These are phyloP conservation scores for Oscheius myriophilus DNA, from an alignment of 2,888 invertebrate species.

Conservation along the genomic window DNA sequence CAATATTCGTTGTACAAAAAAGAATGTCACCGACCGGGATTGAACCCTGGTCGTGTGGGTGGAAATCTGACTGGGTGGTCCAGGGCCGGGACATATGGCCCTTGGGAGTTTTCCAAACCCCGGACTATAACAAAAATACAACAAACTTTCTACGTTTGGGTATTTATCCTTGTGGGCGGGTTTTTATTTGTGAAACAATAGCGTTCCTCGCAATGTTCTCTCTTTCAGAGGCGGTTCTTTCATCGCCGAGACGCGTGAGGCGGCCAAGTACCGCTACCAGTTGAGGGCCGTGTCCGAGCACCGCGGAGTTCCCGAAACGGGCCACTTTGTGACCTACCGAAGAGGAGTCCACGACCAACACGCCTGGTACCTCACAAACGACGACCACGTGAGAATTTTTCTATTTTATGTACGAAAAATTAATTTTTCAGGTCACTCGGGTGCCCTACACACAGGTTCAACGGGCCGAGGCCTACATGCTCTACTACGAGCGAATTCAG, in stretches of 20 bases:
- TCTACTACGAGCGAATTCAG: slow-evolving; percentile 82
- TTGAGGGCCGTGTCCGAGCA: slow-evolving; percentile 88
- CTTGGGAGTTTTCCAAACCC: too few relatives aligned
- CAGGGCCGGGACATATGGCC: too few relatives aligned
- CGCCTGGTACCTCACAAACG: slow-evolving; percentile 88
- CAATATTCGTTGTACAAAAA: too few relatives aligned
- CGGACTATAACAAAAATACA: too few relatives aligned
- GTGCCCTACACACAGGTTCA: slow-evolving; percentile 85
- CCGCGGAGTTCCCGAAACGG: slow-evolving; percentile 86
- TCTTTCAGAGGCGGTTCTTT: slow-evolving; percentile 56
- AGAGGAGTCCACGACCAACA: slow-evolving; percentile 72
- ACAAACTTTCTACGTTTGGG: too few relatives aligned
- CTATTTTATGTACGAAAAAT: neutral
- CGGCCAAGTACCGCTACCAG: slow-evolving; percentile 77
- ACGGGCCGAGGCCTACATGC: slow-evolving; percentile 86
- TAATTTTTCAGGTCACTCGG: slow-evolving; percentile 72
- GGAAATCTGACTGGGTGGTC: too few relatives aligned
- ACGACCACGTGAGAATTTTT: slow-evolving; percentile 80
- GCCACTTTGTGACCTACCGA: slow-evolving; percentile 93
- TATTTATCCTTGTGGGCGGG: too few relatives aligned
- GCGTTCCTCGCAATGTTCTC: neutral
- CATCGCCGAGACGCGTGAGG: slow-evolving; percentile 39
- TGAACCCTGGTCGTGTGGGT: too few relatives aligned
- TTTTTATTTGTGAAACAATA: too few relatives aligned
- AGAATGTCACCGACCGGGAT: too few relatives aligned